These are phyloP conservation scores for Xestobium rufovillosum DNA, from an alignment of 2,888 invertebrate genomes.

Conservation along the genomic window DNA sequence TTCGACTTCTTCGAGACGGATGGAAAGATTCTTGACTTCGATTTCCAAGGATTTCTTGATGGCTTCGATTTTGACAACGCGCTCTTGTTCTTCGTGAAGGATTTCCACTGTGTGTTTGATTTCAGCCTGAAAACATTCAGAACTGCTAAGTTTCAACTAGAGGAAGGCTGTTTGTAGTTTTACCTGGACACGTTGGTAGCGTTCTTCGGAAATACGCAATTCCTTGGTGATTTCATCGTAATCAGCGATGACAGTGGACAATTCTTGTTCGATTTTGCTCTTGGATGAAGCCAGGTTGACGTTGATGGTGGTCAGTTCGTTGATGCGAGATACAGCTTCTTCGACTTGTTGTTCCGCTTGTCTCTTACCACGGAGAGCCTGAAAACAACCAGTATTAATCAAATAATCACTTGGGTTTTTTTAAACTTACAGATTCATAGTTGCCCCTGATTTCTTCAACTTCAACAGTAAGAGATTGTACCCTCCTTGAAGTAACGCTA, in stretches of 20 bases:
- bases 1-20: slow-evolving; percentile 93
- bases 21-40: slow-evolving; percentile 90
- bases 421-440: slow-evolving; percentile 63
- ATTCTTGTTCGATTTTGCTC: slow-evolving; percentile 92
- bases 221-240: slow-evolving; percentile 98
- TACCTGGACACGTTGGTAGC: slow-evolving; percentile 84
- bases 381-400: slow-evolving; percentile 16
- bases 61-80: slow-evolving; percentile 93
- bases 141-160: background rate
- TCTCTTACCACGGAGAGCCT: slow-evolving; percentile 90
- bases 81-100: slow-evolving; percentile 93
- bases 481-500: slow-evolving; percentile 82
- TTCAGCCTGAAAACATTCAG: slow-evolving; percentile 55
- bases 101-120: slow-evolving; percentile 90
- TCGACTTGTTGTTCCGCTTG: slow-evolving; percentile 83
- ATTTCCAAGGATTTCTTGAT: slow-evolving; percentile 97
- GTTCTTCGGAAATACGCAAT: slow-evolving; percentile 86
- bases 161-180: slow-evolving; percentile 14
- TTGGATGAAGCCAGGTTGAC: slow-evolving; percentile 90
- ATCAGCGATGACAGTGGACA: slow-evolving; percentile 84
- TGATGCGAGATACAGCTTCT: slow-evolving; percentile 86
- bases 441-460: slow-evolving; percentile 92
- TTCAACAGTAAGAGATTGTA: slow-evolving; percentile 87
- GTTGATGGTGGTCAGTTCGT: slow-evolving; percentile 90
- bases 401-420: background rate